Evolutionary conservation across 2,113 vertebrate species (phyloP).

Genomic region (Orthonyx spaldingii): DNA sequence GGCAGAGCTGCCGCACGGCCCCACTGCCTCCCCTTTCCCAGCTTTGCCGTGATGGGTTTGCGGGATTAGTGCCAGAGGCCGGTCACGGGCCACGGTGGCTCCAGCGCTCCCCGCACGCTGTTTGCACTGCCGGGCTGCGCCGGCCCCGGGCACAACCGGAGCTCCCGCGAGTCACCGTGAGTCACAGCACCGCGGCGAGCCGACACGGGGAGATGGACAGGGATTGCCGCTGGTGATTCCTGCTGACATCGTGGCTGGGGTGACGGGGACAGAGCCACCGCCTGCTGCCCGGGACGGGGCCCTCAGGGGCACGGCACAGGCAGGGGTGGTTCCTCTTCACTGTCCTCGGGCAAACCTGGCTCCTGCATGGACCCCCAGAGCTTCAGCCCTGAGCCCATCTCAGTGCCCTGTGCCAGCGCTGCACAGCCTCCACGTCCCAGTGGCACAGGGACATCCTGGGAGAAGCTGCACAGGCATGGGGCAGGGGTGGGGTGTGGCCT

Average conservation of each 20-base stretch:
- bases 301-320: fast-evolving
- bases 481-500: not conserved
- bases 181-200: fast-evolving
- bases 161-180: not conserved
- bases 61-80: not conserved
- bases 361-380: not conserved
- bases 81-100: not conserved
- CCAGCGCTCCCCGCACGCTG: not conserved
- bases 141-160: not conserved
- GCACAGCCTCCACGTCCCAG: fast-evolving
- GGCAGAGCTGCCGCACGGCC: not conserved
- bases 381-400: not conserved
- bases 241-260: fast-evolving
- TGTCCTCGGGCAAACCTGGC: not conserved
- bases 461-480: not conserved
- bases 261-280: not conserved
- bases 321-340: not conserved
- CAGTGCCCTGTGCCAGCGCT: not conserved
- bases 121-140: not conserved
- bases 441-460: not conserved
- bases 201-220: fast-evolving
- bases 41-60: not conserved
- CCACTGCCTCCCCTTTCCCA: not conserved
- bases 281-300: not conserved
- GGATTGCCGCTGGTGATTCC: not conserved